Evolutionary conservation across 2,113 vertebrate genomes (phyloP), one percentile per base, ranked within the genome.

Genomic region (Malurus elegans): DNA sequence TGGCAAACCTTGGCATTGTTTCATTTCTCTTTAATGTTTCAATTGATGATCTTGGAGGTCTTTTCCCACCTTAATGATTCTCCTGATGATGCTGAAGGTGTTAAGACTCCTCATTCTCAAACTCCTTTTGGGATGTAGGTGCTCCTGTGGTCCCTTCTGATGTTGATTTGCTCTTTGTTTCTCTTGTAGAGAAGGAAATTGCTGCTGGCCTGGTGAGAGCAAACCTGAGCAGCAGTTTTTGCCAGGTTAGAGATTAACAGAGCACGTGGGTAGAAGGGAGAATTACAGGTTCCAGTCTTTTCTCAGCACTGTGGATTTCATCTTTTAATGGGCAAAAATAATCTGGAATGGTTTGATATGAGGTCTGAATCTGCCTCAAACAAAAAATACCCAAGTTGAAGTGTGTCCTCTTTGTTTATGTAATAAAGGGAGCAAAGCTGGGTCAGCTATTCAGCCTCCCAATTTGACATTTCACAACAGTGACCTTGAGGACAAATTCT

Each of bases 401-500:
- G 38, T 54, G 32, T 36, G 9, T 71, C 34, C 14, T 6, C 47
- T 26, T 47, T 64, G 20, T 26, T 50, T 28, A 20, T 76, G 2
- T 42, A 47, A 57, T 53, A 31, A 48, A 73, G 24, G 18, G 61
- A 71, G 44, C 54, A 32, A 60, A 58, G 20, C 32, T 26, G 18
- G 23, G n/a, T 21, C n/a, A 56, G 24, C 19, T 31, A 31, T 62
- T 66, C 10, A 31, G 20, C 31, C 38, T 60, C 14, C 3, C 9
- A 13, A 24, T 34, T 6, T 64, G 51, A 34, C 44, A 12, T 45
- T 89, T 78, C 24, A 4, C 21, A 79, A 1, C 47, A 44, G 12
- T 85, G 51, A 78, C 57, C 47, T 89, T 80, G 67, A 88, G 45
- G 32, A 79, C 45, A 10, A 85, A 84, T 95, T 93, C 38, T 95